A percentile compares a stretch with the other conserved stretches of the same genome.
These are phyloP conservation scores for Adelosebastes latens DNA, from an alignment of 2,797 vertebrate species.

Conservation along the genomic window DNA sequence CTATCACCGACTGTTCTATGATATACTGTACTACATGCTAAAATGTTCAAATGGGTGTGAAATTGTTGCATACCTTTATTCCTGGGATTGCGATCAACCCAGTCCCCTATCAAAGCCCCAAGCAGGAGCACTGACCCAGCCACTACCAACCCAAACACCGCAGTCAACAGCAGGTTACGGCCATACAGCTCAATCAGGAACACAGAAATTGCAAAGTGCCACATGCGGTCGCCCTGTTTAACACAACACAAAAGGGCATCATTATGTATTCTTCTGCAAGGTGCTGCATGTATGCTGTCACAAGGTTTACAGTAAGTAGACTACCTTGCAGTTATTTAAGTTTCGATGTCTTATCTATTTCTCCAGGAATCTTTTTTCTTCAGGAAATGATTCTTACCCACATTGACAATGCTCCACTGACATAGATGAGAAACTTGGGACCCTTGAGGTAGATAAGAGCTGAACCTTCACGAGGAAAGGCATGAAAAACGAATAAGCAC, in stretches of 20 bases:
- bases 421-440: conserved; percentile 85
- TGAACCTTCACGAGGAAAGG: conserved; percentile 69
- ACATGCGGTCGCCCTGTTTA: conserved; percentile 84
- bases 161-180: conserved; percentile 81
- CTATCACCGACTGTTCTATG: neutral
- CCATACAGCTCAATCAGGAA: conserved; percentile 85
- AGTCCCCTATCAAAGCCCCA: conserved; percentile 86
- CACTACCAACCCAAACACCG: conserved; percentile 84
- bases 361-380: conserved; percentile 35
- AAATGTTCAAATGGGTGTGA: neutral
- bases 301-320: conserved; percentile 5
- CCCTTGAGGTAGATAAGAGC: conserved; percentile 81
- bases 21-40: neutral
- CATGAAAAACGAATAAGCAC: conserved; percentile 15
- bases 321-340: conserved; percentile 32
- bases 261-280: neutral
- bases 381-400: conserved; percentile 81
- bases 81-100: conserved; percentile 87
- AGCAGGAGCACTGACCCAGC: conserved; percentile 85
- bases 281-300: neutral
- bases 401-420: conserved; percentile 85
- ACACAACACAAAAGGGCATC: conserved; percentile 21
- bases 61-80: conserved; percentile 80
- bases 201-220: conserved; percentile 86
- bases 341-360: conserved; percentile 17